Base-by-base conservation (phyloP, 2,888 invertebrate genomes). In the Poecilus cupreus region DNA sequence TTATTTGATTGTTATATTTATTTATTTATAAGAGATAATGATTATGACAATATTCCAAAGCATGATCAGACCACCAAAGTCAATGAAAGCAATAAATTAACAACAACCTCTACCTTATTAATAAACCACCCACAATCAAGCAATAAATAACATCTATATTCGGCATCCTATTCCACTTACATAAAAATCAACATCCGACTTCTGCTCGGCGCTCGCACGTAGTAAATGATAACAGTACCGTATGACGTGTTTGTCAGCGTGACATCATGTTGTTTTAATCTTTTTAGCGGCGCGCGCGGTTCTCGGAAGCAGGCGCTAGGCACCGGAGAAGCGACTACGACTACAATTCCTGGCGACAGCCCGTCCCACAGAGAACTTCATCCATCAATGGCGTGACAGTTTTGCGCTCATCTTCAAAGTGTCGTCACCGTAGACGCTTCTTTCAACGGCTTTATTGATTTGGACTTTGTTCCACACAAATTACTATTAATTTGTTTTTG, bases 251-350 rank as follows among this genome's bases (percentile, higher is more conserved):
- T 32, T 60, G 60, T 60, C 60, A 22, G 26, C 13, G 22, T 43
- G 72, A 72, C 72, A 72, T 72, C 72, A 43, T 72, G 46, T 72
- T 72, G 43, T 43, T 72, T 72, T 72, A 20, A 72, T 46, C 46
- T 46, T 70, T 70, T 72, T 43, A 18, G 39, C 20, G n/a, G 18
- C 72, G 43, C 22, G 24, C 60, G 24, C 26, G 13, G 13, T 24
- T 26, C 26, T 10, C 24, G 26, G 26, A 26, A 43, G n/a, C 43
- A 32, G 32, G 32, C 26, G 26, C 26, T 26, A 26, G 26, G 26
- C 26, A 2, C 26, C 26, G 26, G 26, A 26, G 39, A 39, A 39
- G 39, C 10, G 8, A 8, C 11, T 13, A 43, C 11, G 43, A 43
- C 43, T 43, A 43, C 43, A 43, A 43, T 43, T 43, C 43, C n/a